Conservation (phyloP, 1,140 invertebrate species). For the Philotrypesis tridentata region DNA sequence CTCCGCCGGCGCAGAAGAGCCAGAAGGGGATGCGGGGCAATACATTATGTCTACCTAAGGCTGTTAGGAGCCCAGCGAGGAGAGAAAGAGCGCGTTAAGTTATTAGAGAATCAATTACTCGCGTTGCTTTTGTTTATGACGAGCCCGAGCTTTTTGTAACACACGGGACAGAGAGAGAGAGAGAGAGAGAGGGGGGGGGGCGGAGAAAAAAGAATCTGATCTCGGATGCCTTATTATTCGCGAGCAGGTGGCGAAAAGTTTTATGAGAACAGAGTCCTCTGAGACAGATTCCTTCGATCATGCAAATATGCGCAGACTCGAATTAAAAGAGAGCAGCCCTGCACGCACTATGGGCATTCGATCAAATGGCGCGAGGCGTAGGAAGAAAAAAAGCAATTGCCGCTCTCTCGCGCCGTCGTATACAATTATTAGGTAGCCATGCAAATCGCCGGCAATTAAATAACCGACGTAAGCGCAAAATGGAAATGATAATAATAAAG, state of each 20-base stretch:
- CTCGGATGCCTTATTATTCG: too few relatives aligned
- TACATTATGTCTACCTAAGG: conserved; percentile 70
- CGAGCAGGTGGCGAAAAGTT: conserved; percentile 25
- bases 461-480: conserved; percentile 8
- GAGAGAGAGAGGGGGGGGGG: too few relatives aligned
- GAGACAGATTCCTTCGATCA: too few relatives aligned
- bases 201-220: too few relatives aligned
- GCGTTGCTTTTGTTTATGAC: conserved; percentile 72
- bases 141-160: conserved; percentile 56
- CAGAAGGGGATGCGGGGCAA: conserved; percentile 59
- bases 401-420: conserved; percentile 12
- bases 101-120: conserved; percentile 75
- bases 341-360: background rate
- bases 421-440: conserved; percentile 43
- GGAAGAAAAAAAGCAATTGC: conserved; percentile 21
- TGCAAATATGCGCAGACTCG: background rate
- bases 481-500: conserved; percentile 47
- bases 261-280: too few relatives aligned
- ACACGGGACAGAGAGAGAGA: too few relatives aligned
- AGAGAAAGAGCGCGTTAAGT: conserved; percentile 66
- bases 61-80: conserved; percentile 59
- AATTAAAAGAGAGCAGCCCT: too few relatives aligned
- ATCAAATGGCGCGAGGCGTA: background rate
- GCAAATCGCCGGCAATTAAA: conserved; percentile 43
- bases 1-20: conserved; percentile 47